Percentiles rank a stretch among this genome's conserved stretches.
These are phyloP conservation scores for Cyaniris semiargus DNA, from an alignment of 2,888 invertebrate species.

Conservation along the genomic window DNA sequence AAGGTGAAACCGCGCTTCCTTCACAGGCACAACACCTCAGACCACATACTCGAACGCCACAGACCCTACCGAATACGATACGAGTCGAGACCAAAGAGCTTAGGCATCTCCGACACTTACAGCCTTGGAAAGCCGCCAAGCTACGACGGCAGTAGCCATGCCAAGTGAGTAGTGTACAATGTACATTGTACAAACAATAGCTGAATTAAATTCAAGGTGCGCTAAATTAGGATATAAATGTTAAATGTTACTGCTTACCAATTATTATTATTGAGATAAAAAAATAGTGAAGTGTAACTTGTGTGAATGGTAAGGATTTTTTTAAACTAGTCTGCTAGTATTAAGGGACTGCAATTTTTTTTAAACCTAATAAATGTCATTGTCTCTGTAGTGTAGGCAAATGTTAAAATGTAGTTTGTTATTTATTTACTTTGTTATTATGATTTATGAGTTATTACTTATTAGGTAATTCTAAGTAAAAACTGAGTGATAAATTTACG, in stretches of 20 bases:
- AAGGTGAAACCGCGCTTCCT: slow-evolving; percentile 72
- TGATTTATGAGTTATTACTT: background rate
- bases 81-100: slow-evolving; percentile 60
- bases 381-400: background rate
- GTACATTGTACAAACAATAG: slow-evolving; percentile 16
- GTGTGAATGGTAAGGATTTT: background rate
- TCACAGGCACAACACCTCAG: slow-evolving; percentile 79
- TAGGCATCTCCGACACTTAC: slow-evolving; percentile 68
- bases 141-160: slow-evolving; percentile 60
- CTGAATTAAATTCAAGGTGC: background rate
- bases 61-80: slow-evolving; percentile 51
- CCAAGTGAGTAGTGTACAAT: slow-evolving; percentile 58
- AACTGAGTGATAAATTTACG: background rate
- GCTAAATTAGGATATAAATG: slow-evolving; percentile 7
- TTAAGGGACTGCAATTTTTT: background rate
- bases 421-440: background rate
- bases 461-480: background rate
- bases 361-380: background rate
- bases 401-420: background rate
- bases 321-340: too few relatives aligned
- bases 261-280: background rate
- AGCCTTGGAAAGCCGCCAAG: slow-evolving; percentile 65
- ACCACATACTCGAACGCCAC: slow-evolving; percentile 67
- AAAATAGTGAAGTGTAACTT: background rate
- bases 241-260: background rate